phyloP scores from a whole-genome alignment of 2,888 invertebrate species.

The Leptopterna dolabrata region DNA sequence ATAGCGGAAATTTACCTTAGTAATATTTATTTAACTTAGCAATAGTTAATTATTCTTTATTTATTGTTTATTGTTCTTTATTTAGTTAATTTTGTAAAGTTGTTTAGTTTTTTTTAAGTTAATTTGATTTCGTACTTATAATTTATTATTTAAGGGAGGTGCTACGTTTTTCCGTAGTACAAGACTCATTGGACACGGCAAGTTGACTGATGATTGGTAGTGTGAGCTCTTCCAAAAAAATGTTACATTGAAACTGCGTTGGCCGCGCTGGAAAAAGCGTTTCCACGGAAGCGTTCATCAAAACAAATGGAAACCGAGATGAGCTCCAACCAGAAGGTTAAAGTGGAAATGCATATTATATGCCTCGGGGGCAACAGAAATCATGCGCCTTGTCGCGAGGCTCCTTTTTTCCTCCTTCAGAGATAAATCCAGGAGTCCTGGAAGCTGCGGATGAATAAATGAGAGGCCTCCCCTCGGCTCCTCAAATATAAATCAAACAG shows the following conservation, averaged over 20 bases:
- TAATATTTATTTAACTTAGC: too few species aligned
- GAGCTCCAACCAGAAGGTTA: slow-evolving; percentile 25
- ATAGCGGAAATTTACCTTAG: too few species aligned
- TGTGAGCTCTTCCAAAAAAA: too few species aligned
- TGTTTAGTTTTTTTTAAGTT: too few species aligned
- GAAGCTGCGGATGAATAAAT: slow-evolving; percentile 31
- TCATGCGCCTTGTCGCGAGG: slow-evolving; percentile 48
- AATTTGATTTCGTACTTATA: too few species aligned
- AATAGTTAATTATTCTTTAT: too few species aligned
- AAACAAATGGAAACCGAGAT: slow-evolving; percentile 34
- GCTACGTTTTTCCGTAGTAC: too few species aligned
- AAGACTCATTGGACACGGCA: too few species aligned
- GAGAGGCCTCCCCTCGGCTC: slow-evolving; percentile 5
- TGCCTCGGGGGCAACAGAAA: slow-evolving; percentile 45
- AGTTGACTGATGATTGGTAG: too few species aligned
- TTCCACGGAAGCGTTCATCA: slow-evolving; percentile 25
- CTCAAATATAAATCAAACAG: slow-evolving; percentile 51
- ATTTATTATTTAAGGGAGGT: too few species aligned
- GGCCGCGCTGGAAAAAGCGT: not conserved
- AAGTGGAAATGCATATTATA: slow-evolving; percentile 45
- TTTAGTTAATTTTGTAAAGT: too few species aligned
- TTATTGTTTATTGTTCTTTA: too few species aligned
- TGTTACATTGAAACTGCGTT: not conserved
- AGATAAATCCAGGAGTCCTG: slow-evolving; percentile 49
- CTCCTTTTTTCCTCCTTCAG: slow-evolving; percentile 10